These are phyloP conservation scores for Vireo altiloquus DNA, from an alignment of 2,113 vertebrate species.

Conservation along the genomic window DNA sequence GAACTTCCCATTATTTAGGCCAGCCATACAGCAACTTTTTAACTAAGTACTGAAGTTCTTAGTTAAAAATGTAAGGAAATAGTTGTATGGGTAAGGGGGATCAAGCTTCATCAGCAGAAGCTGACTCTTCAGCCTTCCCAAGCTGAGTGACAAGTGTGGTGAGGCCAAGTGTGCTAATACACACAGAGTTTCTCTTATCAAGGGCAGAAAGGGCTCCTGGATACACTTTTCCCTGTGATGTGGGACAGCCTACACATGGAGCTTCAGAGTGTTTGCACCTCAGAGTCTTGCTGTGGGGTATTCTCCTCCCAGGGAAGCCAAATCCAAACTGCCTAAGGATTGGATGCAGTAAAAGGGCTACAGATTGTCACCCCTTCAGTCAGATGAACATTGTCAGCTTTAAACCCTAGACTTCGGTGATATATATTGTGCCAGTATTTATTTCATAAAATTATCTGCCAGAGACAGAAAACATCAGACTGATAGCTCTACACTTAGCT, in stretches of 20 bases:
- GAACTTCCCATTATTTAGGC: background rate
- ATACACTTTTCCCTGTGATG: rapidly evolving
- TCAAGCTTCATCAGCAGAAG: background rate
- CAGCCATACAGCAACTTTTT: background rate
- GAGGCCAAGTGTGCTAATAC: background rate
- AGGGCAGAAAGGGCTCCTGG: background rate
- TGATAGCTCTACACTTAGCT: background rate
- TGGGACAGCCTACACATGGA: rapidly evolving
- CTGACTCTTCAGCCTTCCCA: background rate
- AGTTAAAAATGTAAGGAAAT: background rate
- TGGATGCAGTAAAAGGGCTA: background rate
- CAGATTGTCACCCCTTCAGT: background rate
- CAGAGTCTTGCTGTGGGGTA: background rate
- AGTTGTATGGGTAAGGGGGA: background rate
- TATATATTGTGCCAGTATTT: background rate
- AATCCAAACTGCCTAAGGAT: background rate
- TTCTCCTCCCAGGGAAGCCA: background rate
- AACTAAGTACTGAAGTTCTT: background rate
- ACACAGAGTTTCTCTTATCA: background rate
- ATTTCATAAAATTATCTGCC: background rate
- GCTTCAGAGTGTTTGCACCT: background rate
- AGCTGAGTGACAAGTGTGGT: background rate
- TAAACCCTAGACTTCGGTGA: background rate
- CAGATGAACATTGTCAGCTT: background rate
- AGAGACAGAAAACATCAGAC: background rate